phyloP scores from a whole-genome alignment of 37 sponge, comb jelly and placozoan genomes.

The Cliona cf. orientalis region DNA sequence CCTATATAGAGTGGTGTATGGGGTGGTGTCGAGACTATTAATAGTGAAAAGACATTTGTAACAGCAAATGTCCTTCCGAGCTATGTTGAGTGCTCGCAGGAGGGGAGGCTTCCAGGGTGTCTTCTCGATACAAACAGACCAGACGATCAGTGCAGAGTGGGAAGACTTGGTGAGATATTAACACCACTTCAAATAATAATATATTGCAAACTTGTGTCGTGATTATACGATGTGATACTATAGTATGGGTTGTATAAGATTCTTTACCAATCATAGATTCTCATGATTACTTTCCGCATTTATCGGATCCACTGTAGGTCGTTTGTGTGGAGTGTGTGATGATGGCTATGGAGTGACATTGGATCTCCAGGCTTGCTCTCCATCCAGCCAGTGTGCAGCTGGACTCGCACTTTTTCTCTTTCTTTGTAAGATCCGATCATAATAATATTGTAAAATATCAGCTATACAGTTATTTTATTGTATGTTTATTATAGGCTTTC shows the following conservation, averaged over 20 bases:
- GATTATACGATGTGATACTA: no score
- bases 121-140: conserved; percentile 54
- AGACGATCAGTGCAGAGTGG: conserved; percentile 48
- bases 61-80: conserved; percentile 25
- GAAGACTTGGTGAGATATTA: conserved; percentile 65
- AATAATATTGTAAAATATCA: no score
- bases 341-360: conserved; percentile 53
- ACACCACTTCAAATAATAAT: neutral
- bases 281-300: neutral
- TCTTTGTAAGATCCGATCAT: conserved; percentile 44
- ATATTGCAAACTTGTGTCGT: neutral
- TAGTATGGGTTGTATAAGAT: no score
- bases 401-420: conserved; percentile 61
- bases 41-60: neutral
- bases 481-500: conserved; percentile 29
- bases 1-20: conserved; percentile 54
- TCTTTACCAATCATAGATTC: neutral
- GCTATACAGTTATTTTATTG: neutral
- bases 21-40: conserved; percentile 17
- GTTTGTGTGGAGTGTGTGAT: conserved; percentile 60
- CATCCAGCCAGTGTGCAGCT: neutral
- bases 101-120: conserved; percentile 75
- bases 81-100: conserved; percentile 39
- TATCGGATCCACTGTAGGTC: conserved; percentile 17
- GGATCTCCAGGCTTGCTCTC: conserved; percentile 57